Base-by-base conservation (phyloP, 2,113 vertebrate species). In the Spea bombifrons region DNA sequence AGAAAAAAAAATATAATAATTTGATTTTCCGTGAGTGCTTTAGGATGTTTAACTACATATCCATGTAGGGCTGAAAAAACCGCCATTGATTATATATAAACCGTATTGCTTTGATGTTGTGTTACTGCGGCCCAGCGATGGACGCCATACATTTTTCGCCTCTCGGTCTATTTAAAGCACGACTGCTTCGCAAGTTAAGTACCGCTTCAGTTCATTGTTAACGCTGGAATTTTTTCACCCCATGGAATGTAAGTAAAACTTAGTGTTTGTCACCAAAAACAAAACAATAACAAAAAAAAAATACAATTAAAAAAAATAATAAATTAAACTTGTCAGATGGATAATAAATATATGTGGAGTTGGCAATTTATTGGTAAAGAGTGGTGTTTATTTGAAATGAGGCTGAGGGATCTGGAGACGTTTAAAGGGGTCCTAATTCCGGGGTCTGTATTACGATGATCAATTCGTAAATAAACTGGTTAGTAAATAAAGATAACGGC, bases 21-120 rank as follows among this genome's bases (percentile, higher is more conserved):
- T 68, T 92, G 92, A 91, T 92, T 93, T 94, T 95, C 91, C 91
- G 91, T 86, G 88, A 94, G 94, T 95, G 95, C 94, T 95, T 92
- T 93, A 89, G 88, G 87, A 91, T 90, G 90, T 93, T 90, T 90
- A 89, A 90, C 86, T 88, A 90, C 92, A 92, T 94, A 91, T 94
- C 93, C 92, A 91, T 94, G 94, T 92, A 91, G 94, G 93, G 91
- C 93, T 88, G 92, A 91, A 92, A 90, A 90, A 90, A 89, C 82
- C 75, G 86, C 90, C 88, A 90, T 83, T 91, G 88, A 94, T 89
- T 92, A 82, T 94, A 87, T 95, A 91, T 90, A 86, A 89, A 90
- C 89, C 90, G 91, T 94, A 90, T 91, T 90, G 92, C 90, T 92
- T 88, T 88, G 89, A 84, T 88, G 86, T 89, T 91, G 90, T 96